Base-by-base conservation (phyloP, 1,140 invertebrate species). In the Pollicipes pollicipes region DNA sequence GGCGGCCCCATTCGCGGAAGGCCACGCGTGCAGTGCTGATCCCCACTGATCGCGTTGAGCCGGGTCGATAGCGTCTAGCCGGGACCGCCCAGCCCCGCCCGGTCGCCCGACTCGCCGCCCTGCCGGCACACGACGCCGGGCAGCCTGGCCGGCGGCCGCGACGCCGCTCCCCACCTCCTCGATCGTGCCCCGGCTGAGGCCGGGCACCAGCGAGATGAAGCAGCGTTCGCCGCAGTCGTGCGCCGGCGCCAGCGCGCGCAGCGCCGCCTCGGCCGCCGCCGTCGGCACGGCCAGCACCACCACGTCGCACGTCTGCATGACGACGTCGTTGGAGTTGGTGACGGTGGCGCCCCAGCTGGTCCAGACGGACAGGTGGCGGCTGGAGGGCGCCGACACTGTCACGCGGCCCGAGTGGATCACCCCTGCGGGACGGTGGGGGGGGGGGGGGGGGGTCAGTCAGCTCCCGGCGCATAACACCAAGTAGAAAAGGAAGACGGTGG, bases 141-240 rank as follows among this genome's bases (percentile, higher is more conserved):
- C n/a, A n/a, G n/a, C n/a, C n/a, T n/a, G n/a, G n/a, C n/a, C n/a
- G n/a, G n/a, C n/a, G n/a, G n/a, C n/a, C n/a, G n/a, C n/a, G n/a
- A n/a, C n/a, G n/a, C n/a, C n/a, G n/a, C n/a, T n/a, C n/a, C 64
- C 13, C 64, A 66, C 64, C 64, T 8, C 1, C 10, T 29, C 28
- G 16, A 66, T 27, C 6, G 3, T 8, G 10, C 10, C 6, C 17
- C 64, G 64, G 27, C 27, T 13, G 3, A 66, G 64, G 3, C 28
- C 64, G n/a, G 64, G 64, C 64, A 66, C 27, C 64, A 66, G 24
- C 1, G 64, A 66, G 64, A 66, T 66, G 64, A 66, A 66, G 28
- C 64, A 66, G 64, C 64, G 64, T n/a, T 66, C 64, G 27, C 6
- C 27, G 8, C 3, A 16, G 10, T 66, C n/a, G 6, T 8, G 27